A percentile compares a stretch with the other conserved stretches of the same genome.
Conservation (phyloP, 92 coral and sea anemone species). For the Muricea muricata region DNA sequence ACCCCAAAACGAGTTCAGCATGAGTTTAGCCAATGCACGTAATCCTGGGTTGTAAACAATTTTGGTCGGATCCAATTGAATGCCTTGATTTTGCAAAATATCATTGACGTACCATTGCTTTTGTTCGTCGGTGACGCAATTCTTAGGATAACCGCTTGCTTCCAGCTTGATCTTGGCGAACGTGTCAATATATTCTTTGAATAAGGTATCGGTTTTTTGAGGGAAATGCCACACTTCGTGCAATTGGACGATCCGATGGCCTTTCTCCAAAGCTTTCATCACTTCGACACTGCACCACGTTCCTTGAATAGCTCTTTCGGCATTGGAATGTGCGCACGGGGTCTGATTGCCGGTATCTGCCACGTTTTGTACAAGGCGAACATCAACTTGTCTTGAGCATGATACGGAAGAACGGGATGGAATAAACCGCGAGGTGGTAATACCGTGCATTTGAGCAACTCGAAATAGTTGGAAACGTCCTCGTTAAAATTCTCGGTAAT, state of each 20-base stretch:
- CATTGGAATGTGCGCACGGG: conserved; percentile 51
- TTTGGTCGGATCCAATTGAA: conserved; percentile 36
- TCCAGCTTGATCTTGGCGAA: conserved; percentile 62
- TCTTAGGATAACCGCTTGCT: neutral
- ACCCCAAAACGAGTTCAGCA: conserved; percentile 49
- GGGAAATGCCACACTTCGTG: conserved; percentile 69
- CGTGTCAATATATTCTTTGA: conserved; percentile 49
- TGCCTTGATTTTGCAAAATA: conserved; percentile 35
- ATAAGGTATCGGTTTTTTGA: conserved; percentile 37
- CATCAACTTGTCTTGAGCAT: conserved; percentile 31
- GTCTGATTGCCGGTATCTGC: conserved; percentile 49
- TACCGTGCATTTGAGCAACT: conserved; percentile 60
- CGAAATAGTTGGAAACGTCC: conserved; percentile 51
- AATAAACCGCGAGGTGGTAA: conserved; percentile 62
- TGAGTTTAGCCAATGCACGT: conserved; percentile 54
- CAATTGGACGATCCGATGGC: conserved; percentile 40
- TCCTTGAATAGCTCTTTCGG: conserved; percentile 54
- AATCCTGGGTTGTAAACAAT: conserved; percentile 58
- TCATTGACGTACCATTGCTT: conserved; percentile 29
- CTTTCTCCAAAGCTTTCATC: conserved; percentile 46
- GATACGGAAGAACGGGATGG: conserved; percentile 69
- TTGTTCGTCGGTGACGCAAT: neutral
- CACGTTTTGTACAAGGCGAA: conserved; percentile 33
- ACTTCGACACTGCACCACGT: conserved; percentile 64
- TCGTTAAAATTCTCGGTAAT: conserved; percentile 49